phyloP scores from a whole-genome alignment of 1,140 invertebrate genomes.

The Drosophila chauvacae region DNA sequence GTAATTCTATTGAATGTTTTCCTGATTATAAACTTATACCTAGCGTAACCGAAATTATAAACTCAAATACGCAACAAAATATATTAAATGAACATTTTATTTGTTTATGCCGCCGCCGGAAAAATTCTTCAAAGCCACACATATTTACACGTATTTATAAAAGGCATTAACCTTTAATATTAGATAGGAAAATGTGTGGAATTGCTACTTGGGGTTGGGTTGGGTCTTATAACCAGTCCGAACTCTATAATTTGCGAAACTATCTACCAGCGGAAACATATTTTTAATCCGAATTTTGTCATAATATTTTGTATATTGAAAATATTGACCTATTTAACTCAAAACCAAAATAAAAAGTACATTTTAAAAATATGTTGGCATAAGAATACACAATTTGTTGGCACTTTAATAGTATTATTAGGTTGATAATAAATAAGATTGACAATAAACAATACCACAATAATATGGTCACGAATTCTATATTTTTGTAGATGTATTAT shows the following conservation, averaged over 20 bases:
- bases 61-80: constrained; percentile 14
- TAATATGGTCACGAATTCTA: no score
- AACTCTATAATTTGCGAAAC: neutral
- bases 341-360: neutral
- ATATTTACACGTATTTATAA: constrained; percentile 37
- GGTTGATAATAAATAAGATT: no score
- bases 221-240: neutral
- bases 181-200: constrained; percentile 1
- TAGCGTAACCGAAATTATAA: constrained; percentile 16
- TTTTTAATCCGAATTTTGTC: neutral
- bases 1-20: constrained; percentile 11
- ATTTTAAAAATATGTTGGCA: no score
- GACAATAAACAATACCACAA: no score
- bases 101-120: constrained; percentile 21
- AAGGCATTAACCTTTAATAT: constrained; percentile 34
- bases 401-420: no score
- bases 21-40: constrained; percentile 7
- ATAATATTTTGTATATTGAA: neutral
- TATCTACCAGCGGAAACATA: neutral
- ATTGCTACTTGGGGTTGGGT: neutral
- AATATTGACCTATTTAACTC: neutral
- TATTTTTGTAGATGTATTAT: neutral
- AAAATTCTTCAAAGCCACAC: constrained; percentile 16
- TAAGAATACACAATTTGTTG: no score
- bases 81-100: constrained; percentile 34